Evolutionary conservation across 2,888 invertebrate species (phyloP).

Genomic region (Volucella zonaria): DNA sequence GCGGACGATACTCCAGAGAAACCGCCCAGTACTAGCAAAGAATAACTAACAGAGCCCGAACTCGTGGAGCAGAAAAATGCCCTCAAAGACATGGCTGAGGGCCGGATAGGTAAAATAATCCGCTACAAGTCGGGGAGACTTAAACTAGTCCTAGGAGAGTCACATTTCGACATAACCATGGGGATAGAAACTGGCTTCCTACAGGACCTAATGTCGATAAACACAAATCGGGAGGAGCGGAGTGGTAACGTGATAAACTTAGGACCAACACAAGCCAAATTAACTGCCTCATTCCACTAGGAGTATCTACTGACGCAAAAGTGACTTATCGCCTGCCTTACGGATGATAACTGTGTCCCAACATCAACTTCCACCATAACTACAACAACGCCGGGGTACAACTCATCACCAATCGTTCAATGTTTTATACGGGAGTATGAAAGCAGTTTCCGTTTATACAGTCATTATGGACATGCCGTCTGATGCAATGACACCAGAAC

Average conservation of each 20-base stretch:
- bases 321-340: constrained; percentile 15
- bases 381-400: constrained; percentile 42
- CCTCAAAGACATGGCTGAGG: constrained; percentile 83
- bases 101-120: constrained; percentile 85
- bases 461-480: no score
- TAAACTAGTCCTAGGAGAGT: constrained; percentile 84
- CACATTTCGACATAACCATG: constrained; percentile 84
- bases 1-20: constrained; percentile 75
- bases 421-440: constrained; percentile 38
- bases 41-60: constrained; percentile 76
- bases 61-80: constrained; percentile 81
- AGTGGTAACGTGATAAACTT: constrained; percentile 85
- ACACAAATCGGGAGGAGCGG: constrained; percentile 83
- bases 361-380: not conserved
- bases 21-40: constrained; percentile 52
- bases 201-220: constrained; percentile 85
- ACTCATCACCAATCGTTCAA: constrained; percentile 58
- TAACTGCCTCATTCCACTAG: constrained; percentile 85
- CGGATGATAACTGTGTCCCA: not conserved
- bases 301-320: constrained; percentile 79
- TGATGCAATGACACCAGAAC: no score
- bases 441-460: constrained; percentile 36
- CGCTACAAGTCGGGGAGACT: constrained; percentile 85
- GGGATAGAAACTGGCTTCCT: constrained; percentile 85
- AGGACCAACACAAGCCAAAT: constrained; percentile 84